phyloP scores from a whole-genome alignment of 53 echinoderm and acorn worm genomes.

The Apostichopus leukothele region DNA sequence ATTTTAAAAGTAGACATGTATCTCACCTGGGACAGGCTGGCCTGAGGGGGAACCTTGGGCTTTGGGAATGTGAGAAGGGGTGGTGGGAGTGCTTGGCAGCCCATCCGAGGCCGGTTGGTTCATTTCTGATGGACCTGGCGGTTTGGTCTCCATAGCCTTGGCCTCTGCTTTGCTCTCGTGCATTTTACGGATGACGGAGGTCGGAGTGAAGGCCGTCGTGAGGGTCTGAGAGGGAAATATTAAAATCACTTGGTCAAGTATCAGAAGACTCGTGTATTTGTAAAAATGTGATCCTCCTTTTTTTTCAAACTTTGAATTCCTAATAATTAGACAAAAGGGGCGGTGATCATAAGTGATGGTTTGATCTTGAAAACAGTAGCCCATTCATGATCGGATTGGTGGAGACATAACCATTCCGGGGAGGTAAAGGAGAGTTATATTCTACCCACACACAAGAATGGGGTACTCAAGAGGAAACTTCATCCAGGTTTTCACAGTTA shows the following conservation, averaged over 20 bases:
- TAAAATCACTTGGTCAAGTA: not conserved
- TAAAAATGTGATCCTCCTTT: no score
- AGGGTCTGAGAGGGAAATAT: slow-evolving; percentile 53
- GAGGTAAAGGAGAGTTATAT: no score
- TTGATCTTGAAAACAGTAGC: not conserved
- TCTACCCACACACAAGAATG: no score
- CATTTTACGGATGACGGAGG: slow-evolving; percentile 97
- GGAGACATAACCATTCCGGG: not conserved
- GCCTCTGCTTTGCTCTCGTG: slow-evolving; percentile 95
- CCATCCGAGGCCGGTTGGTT: not conserved
- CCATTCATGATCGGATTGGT: not conserved
- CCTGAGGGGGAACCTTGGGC: not conserved
- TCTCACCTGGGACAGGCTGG: slow-evolving; percentile 7
- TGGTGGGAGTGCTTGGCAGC: not conserved
- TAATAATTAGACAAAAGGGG: no score
- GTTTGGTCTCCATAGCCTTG: slow-evolving; percentile 57
- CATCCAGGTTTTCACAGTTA: no score
- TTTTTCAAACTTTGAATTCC: no score
- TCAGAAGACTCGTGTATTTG: not conserved
- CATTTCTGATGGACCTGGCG: not conserved
- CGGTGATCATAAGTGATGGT: not conserved
- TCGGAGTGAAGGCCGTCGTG: slow-evolving; percentile 93
- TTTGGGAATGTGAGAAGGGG: slow-evolving; percentile 14
- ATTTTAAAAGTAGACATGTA: not conserved
- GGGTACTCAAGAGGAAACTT: no score